Evolutionary conservation across 2,797 vertebrate genomes (phyloP).

Genomic region (Pangasius sanitwongsei): DNA sequence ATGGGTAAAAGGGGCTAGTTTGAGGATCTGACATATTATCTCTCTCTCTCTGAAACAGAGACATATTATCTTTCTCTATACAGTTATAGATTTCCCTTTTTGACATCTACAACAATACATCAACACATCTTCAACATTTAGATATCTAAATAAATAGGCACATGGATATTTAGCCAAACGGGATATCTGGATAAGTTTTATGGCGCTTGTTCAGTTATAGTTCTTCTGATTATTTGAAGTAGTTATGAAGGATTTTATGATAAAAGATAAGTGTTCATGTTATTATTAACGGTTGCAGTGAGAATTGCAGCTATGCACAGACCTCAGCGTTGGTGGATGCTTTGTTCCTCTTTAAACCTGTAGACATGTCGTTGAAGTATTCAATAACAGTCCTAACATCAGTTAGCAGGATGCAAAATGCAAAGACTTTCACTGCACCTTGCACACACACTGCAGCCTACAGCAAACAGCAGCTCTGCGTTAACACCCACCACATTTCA

Average conservation of each 20-base stretch:
- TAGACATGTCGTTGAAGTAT: slow-evolving; percentile 7
- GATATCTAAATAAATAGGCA: neutral
- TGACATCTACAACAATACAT: neutral
- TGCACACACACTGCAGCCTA: slow-evolving; percentile 25
- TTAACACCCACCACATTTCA: neutral
- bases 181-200: neutral
- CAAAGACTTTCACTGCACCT: slow-evolving; percentile 26
- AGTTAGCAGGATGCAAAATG: slow-evolving; percentile 36
- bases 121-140: neutral
- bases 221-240: neutral
- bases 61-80: neutral
- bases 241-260: neutral
- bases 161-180: neutral
- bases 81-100: neutral
- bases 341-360: slow-evolving; percentile 23
- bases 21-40: neutral
- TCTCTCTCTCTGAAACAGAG: neutral
- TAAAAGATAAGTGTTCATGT: neutral
- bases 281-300: neutral
- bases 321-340: neutral
- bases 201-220: neutral
- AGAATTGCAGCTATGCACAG: neutral
- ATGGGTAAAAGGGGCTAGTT: neutral
- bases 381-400: slow-evolving; percentile 33
- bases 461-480: neutral